Evolutionary conservation across 1,140 invertebrate genomes (phyloP).

Genomic region (Theocolax elegans): DNA sequence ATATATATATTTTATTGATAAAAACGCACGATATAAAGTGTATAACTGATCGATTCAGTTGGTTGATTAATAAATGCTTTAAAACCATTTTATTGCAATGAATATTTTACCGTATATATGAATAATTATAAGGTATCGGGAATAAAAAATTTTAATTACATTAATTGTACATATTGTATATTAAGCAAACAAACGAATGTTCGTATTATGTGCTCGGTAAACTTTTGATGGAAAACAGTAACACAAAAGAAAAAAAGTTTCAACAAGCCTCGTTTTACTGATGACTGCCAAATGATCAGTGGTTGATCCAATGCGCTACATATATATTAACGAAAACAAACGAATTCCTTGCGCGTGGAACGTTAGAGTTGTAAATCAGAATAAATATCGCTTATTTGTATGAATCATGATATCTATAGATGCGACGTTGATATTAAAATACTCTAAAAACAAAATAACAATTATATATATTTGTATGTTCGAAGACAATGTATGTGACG

Average conservation of each 20-base stretch:
- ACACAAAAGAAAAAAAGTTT: background rate
- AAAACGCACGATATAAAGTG: too few species aligned
- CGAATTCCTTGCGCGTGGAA: background rate
- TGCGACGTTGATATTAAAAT: conserved; percentile 15
- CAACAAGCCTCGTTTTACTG: conserved; percentile 3
- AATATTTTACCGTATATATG: background rate
- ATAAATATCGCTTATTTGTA: conserved; percentile 17
- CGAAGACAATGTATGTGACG: background rate
- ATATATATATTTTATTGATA: too few species aligned
- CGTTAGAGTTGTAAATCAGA: conserved; percentile 12
- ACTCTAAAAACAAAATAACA: conserved; percentile 14
- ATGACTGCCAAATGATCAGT: conserved; percentile 35
- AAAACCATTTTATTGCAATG: background rate
- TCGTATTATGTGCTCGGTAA: too few species aligned
- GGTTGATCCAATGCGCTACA: background rate
- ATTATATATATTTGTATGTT: conserved; percentile 24
- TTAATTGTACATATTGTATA: background rate
- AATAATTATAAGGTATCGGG: background rate
- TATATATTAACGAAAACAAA: conserved; percentile 1
- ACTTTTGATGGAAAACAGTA: background rate
- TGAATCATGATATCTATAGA: conserved; percentile 4
- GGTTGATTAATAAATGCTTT: too few species aligned
- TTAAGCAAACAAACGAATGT: background rate
- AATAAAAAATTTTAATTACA: background rate
- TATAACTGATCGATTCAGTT: too few species aligned